Conservation (phyloP, 2,797 vertebrate genomes). For the Vultur gryphus region DNA sequence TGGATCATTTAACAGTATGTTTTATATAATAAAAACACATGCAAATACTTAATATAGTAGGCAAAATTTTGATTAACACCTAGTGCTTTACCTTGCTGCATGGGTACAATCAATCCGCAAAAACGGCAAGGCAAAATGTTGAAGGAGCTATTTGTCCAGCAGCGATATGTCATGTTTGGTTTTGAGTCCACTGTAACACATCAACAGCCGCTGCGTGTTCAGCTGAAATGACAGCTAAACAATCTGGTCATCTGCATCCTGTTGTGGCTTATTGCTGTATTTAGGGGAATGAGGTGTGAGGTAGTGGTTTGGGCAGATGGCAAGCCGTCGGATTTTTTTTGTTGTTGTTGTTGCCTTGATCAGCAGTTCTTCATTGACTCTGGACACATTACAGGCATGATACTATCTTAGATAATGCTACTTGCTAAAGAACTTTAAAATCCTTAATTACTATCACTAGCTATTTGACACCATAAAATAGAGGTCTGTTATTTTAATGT, state of each 20-base stretch:
- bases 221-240: not conserved
- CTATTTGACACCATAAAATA: not conserved
- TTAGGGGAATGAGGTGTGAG: not conserved
- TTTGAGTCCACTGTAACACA: not conserved
- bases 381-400: not conserved
- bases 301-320: constrained; percentile 23
- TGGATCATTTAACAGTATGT: not conserved
- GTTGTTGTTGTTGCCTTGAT: not conserved
- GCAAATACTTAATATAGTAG: not conserved
- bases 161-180: accelerated
- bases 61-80: not conserved
- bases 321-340: not conserved
- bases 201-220: not conserved
- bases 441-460: not conserved
- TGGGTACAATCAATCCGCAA: not conserved
- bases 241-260: not conserved
- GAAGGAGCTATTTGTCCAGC: not conserved
- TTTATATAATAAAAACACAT: not conserved
- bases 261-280: not conserved
- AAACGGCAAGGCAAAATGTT: not conserved
- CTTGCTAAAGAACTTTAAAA: not conserved
- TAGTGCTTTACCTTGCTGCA: not conserved
- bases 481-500: not conserved
- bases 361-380: not conserved
- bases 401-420: not conserved